Evolutionary conservation across 2,797 vertebrate genomes (phyloP).

Genomic region (Syngnathus rostellatus): DNA sequence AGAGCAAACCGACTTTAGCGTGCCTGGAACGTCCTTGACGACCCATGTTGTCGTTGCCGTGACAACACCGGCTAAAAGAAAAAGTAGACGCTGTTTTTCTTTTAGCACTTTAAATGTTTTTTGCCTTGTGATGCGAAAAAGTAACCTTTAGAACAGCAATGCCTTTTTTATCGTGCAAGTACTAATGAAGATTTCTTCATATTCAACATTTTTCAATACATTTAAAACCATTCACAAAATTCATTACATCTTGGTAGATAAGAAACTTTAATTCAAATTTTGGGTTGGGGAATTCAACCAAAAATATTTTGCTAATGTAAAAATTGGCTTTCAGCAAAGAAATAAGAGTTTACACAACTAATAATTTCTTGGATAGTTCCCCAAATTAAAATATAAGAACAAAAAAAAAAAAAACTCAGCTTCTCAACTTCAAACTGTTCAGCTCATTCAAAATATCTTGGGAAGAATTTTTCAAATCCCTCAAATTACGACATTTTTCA

Average conservation of each 20-base stretch:
- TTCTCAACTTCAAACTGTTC: neutral
- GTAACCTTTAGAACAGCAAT: slow-evolving; percentile 3
- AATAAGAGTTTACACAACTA: too few relatives aligned
- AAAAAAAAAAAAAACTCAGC: neutral
- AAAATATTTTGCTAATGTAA: too few relatives aligned
- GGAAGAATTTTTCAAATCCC: neutral
- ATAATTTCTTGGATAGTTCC: too few relatives aligned
- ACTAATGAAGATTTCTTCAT: neutral
- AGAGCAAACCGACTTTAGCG: slow-evolving; percentile 36
- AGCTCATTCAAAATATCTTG: neutral
- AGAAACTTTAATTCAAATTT: too few relatives aligned
- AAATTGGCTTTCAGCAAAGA: too few relatives aligned
- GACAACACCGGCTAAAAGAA: slow-evolving; percentile 8
- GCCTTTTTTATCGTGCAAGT: slow-evolving; percentile 2
- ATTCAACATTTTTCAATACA: neutral
- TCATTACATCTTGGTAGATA: neutral
- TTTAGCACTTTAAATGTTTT: slow-evolving; percentile 52
- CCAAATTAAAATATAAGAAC: too few relatives aligned
- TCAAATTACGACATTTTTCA: neutral
- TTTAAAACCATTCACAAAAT: neutral
- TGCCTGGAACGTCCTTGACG: slow-evolving; percentile 41
- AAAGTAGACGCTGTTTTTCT: slow-evolving; percentile 47
- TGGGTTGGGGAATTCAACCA: too few relatives aligned
- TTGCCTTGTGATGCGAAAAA: slow-evolving; percentile 62
- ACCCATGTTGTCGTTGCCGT: neutral